Evolutionary conservation across 2,113 vertebrate genomes (phyloP).

Genomic region (Centropristis striata): DNA sequence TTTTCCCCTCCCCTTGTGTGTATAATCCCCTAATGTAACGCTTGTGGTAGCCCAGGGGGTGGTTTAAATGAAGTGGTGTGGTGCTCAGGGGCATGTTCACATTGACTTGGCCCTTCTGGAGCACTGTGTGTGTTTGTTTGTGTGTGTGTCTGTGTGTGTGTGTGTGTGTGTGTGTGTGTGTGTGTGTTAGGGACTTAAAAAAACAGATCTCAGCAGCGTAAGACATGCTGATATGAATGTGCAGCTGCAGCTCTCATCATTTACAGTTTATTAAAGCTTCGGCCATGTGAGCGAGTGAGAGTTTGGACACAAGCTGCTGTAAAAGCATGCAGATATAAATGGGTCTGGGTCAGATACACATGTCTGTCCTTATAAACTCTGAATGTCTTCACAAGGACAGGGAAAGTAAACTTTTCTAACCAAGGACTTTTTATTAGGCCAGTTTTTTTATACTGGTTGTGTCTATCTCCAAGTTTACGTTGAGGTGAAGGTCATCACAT

Average conservation of each 20-base stretch:
- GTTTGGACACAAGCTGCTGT: conserved; percentile 30
- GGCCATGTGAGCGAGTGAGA: background rate
- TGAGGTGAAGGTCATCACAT: background rate
- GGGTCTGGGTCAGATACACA: background rate
- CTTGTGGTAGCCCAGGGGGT: conserved; percentile 1
- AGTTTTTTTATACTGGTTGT: background rate
- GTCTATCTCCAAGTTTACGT: background rate
- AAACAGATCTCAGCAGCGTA: conserved; percentile 31
- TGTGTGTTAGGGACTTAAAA: background rate
- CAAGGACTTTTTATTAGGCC: background rate
- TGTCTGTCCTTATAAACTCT: background rate
- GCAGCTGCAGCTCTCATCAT: conserved; percentile 42
- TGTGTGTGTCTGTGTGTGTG: background rate
- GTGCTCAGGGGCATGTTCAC: conserved; percentile 20
- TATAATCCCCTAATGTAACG: conserved; percentile 26
- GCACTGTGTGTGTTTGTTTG: background rate
- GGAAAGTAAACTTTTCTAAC: conserved; percentile 10
- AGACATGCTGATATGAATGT: conserved; percentile 20
- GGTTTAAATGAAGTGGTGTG: conserved; percentile 50
- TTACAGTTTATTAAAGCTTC: conserved; percentile 20
- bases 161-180: too few relatives aligned
- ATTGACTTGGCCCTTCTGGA: conserved; percentile 28
- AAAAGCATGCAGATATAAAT: conserved; percentile 1
- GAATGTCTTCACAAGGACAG: background rate
- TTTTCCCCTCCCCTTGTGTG: background rate